Evolutionary conservation across 2,888 invertebrate genomes (phyloP).

Genomic region (Incurvaria masculella): DNA sequence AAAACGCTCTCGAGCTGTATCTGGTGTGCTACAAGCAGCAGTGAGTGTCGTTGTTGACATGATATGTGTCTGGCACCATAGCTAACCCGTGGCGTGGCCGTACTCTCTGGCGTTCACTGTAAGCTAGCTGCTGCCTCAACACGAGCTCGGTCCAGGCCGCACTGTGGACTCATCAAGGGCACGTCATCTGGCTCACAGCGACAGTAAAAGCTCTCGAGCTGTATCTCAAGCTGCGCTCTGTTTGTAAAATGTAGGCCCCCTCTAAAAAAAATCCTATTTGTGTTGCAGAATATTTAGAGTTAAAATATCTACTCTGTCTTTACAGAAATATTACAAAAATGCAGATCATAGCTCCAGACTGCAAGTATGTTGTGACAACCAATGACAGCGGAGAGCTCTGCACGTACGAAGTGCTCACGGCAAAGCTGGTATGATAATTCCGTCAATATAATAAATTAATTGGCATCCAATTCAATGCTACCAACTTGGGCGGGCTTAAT

Average conservation of each 20-base stretch:
- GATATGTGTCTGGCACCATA: neutral
- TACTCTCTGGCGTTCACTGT: slow-evolving; percentile 16
- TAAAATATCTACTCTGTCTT: no score
- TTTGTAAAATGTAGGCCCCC: no score
- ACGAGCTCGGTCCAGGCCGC: slow-evolving; percentile 28
- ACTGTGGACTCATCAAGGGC: slow-evolving; percentile 33
- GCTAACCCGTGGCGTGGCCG: neutral
- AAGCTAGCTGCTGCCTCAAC: slow-evolving; percentile 30
- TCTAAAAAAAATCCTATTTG: no score
- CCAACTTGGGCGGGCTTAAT: no score
- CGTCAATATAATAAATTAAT: no score
- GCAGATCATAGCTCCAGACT: slow-evolving; percentile 38
- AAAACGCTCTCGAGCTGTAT: slow-evolving; percentile 30
- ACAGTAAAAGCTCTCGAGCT: slow-evolving; percentile 29
- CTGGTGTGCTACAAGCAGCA: slow-evolving; percentile 36
- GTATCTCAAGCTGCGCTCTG: no score
- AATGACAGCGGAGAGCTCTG: slow-evolving; percentile 29
- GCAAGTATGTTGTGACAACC: slow-evolving; percentile 28
- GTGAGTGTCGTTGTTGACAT: slow-evolving; percentile 18
- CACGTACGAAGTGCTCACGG: slow-evolving; percentile 29
- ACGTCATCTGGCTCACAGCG: slow-evolving; percentile 32
- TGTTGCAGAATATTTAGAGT: no score
- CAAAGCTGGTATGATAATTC: slow-evolving; percentile 28
- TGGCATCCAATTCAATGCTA: no score
- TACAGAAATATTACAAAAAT: slow-evolving; percentile 33